phyloP scores from a whole-genome alignment of 2,113 vertebrate species.

The Galbula dea region DNA sequence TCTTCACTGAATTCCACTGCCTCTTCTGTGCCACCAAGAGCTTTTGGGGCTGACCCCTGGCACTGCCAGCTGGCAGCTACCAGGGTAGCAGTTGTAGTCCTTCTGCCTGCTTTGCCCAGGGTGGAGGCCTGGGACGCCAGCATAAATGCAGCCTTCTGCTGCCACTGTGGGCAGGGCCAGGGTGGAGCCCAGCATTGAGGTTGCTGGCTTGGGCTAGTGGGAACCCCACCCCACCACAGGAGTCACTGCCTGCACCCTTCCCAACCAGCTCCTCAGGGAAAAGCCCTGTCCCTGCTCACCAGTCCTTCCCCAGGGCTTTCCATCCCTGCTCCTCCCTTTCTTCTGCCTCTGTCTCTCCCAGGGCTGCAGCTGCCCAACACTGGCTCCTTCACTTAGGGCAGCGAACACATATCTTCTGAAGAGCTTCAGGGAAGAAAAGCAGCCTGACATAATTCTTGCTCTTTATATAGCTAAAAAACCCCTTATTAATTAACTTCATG shows the following conservation, averaged over 20 bases:
- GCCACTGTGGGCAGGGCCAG: neutral
- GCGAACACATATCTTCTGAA: neutral
- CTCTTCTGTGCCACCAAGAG: neutral
- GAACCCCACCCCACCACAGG: neutral
- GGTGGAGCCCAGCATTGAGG: neutral
- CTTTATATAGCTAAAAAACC: neutral
- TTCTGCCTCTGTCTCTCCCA: neutral
- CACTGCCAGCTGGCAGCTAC: neutral
- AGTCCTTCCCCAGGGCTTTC: neutral
- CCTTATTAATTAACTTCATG: neutral
- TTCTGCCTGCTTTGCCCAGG: neutral
- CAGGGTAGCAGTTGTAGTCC: rapidly evolving
- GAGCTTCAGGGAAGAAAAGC: neutral
- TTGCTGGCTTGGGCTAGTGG: neutral
- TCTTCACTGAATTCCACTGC: rapidly evolving
- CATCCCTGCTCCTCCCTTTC: neutral
- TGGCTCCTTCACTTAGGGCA: rapidly evolving
- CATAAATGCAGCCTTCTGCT: neutral
- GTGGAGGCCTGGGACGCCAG: neutral
- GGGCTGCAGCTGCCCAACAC: neutral
- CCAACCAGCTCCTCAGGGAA: neutral
- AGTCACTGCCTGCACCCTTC: neutral
- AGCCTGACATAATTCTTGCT: neutral
- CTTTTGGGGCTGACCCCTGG: rapidly evolving
- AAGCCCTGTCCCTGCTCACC: neutral